Percentiles rank a stretch among this genome's conserved stretches.
Evolutionary conservation across 2,797 vertebrate genomes (phyloP).

Genomic region (Pitangus sulphuratus): DNA sequence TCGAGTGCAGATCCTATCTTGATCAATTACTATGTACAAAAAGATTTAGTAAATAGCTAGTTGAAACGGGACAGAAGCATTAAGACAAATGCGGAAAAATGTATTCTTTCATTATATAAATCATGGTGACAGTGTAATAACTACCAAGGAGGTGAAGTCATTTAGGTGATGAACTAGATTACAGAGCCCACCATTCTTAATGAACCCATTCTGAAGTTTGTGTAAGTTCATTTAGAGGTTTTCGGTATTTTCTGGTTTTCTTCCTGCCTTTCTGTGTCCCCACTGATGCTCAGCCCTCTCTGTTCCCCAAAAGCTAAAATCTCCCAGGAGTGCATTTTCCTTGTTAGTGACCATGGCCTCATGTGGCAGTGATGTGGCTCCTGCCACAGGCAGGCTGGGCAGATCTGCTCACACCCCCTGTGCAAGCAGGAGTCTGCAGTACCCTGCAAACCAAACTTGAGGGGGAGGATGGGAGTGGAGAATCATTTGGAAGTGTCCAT

Average conservation of each 20-base stretch:
- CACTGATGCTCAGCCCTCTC: neutral
- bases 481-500: neutral
- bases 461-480: neutral
- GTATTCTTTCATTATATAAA: neutral
- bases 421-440: neutral
- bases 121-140: neutral
- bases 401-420: neutral
- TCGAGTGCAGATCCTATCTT: neutral
- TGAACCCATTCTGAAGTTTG: neutral
- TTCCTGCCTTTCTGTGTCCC: neutral
- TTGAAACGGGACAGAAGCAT: neutral
- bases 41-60: neutral
- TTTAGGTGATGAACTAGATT: neutral
- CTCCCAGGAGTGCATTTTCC: neutral
- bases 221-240: neutral
- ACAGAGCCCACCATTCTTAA: neutral
- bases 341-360: neutral
- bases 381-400: neutral
- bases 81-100: neutral
- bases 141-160: neutral
- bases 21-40: neutral
- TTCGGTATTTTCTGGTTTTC: neutral
- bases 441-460: neutral
- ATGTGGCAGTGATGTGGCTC: accelerated
- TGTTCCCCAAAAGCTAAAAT: neutral